Conservation (phyloP, 2,888 invertebrate genomes). For the Parochlus steinenii region DNA sequence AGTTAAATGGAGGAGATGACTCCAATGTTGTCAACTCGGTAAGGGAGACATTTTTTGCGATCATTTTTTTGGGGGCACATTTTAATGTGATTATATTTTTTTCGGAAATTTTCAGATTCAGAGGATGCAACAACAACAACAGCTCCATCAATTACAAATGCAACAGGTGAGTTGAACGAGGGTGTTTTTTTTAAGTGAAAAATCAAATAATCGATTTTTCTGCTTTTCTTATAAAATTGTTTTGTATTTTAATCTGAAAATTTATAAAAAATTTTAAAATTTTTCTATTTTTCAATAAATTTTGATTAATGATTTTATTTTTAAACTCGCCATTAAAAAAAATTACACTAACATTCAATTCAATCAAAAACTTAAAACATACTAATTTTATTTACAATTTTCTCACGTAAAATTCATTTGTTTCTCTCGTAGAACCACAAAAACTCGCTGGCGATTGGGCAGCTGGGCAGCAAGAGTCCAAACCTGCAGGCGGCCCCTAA, state of each 20-base stretch:
- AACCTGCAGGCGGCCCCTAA: conserved; percentile 75
- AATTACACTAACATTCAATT: neutral
- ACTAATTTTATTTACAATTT: conserved; percentile 15
- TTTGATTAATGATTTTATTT: too few relatives aligned
- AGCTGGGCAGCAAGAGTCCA: conserved; percentile 66
- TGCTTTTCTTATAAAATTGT: conserved; percentile 3
- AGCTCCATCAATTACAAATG: conserved; percentile 51
- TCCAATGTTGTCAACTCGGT: conserved; percentile 34
- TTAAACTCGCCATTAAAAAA: too few relatives aligned
- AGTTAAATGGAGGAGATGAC: conserved; percentile 46
- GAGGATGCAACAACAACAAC: conserved; percentile 38
- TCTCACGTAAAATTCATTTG: too few relatives aligned
- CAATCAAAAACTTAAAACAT: conserved; percentile 3
- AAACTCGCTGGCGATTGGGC: conserved; percentile 54
- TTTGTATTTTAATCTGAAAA: conserved; percentile 15
- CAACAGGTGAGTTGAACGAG: conserved; percentile 23
- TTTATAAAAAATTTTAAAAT: conserved; percentile 26
- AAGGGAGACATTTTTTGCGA: conserved; percentile 14
- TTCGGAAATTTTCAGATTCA: conserved; percentile 18
- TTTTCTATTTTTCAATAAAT: too few relatives aligned
- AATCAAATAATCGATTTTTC: too few relatives aligned
- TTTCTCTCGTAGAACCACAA: conserved; percentile 43
- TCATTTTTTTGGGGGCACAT: conserved; percentile 18
- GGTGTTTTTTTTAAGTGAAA: too few relatives aligned
- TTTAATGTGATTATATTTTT: too few relatives aligned